Conservation (phyloP, 2,888 invertebrate species). For the Hirtodrosophila alboralis region DNA sequence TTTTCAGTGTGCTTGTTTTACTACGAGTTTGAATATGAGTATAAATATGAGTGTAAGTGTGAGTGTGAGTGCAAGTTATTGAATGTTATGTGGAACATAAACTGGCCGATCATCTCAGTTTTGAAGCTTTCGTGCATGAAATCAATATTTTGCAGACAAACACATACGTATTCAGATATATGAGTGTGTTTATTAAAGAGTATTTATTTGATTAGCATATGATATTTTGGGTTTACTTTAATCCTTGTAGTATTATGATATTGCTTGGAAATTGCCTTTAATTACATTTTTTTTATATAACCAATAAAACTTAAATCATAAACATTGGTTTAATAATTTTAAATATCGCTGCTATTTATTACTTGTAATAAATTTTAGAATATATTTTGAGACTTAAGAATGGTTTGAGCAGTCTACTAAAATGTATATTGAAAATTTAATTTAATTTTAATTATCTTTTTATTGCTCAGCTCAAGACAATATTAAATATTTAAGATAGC, state of each 20-base stretch:
- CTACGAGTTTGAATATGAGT: slow-evolving; percentile 33
- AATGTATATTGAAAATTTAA: too few species aligned
- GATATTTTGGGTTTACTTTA: not conserved
- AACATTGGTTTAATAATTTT: too few species aligned
- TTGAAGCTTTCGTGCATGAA: slow-evolving; percentile 61
- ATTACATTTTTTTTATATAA: too few species aligned
- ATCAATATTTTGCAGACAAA: slow-evolving; percentile 55
- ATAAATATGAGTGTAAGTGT: slow-evolving; percentile 12
- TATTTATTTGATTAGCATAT: slow-evolving; percentile 29
- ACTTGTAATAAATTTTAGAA: too few species aligned
- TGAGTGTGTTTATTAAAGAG: slow-evolving; percentile 10
- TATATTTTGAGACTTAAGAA: too few species aligned
- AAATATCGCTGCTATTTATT: too few species aligned
- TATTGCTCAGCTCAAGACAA: not conserved
- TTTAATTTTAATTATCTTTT: too few species aligned
- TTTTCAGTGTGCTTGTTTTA: slow-evolving; percentile 56
- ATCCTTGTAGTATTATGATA: too few species aligned
- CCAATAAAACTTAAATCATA: too few species aligned
- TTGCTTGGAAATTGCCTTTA: too few species aligned
- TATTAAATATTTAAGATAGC: not conserved
- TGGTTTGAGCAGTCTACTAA: too few species aligned
- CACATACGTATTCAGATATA: slow-evolving; percentile 1
- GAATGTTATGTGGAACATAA: slow-evolving; percentile 59
- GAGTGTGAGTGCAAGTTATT: slow-evolving; percentile 39
- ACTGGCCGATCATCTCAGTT: slow-evolving; percentile 39